These are phyloP conservation scores for Hoplodrina ambigua DNA, from an alignment of 2,888 invertebrate species.

Conservation along the genomic window DNA sequence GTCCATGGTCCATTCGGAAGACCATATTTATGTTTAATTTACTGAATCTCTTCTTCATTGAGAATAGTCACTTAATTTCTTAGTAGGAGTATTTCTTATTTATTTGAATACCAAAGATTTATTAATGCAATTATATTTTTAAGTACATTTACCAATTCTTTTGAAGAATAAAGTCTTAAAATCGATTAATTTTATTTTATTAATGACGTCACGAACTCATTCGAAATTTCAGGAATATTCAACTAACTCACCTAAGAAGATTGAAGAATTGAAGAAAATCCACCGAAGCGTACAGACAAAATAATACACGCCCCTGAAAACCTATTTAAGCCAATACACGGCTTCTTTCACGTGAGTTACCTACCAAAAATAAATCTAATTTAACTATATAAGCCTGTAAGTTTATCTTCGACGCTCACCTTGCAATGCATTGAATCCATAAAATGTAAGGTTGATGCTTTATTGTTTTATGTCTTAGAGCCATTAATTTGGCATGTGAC, in stretches of 20 bases:
- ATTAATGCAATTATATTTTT: constrained; percentile 41
- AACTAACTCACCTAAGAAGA: constrained; percentile 8
- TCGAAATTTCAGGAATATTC: constrained; percentile 7
- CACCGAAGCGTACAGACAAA: constrained; percentile 21
- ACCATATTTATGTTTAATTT: not conserved
- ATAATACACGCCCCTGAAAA: constrained; percentile 33
- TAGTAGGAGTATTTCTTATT: constrained; percentile 41
- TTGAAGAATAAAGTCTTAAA: constrained; percentile 47
- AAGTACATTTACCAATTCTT: constrained; percentile 46
- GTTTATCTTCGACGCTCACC: not conserved
- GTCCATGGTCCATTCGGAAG: not conserved
- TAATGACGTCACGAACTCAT: not conserved
- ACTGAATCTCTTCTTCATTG: constrained; percentile 19
- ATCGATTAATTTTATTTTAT: constrained; percentile 29
- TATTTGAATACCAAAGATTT: constrained; percentile 63
- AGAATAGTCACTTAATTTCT: constrained; percentile 22
- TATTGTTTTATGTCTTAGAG: not conserved
- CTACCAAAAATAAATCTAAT: constrained; percentile 58
- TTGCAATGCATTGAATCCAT: constrained; percentile 18
- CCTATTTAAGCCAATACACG: constrained; percentile 36
- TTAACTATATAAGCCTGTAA: constrained; percentile 14
- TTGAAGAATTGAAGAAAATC: constrained; percentile 12
- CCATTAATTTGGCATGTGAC: too few relatives aligned
- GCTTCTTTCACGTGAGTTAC: constrained; percentile 52
- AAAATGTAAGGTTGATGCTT: not conserved